Base-by-base conservation (phyloP, 2,113 vertebrate species). In the Cyanistes caeruleus region DNA sequence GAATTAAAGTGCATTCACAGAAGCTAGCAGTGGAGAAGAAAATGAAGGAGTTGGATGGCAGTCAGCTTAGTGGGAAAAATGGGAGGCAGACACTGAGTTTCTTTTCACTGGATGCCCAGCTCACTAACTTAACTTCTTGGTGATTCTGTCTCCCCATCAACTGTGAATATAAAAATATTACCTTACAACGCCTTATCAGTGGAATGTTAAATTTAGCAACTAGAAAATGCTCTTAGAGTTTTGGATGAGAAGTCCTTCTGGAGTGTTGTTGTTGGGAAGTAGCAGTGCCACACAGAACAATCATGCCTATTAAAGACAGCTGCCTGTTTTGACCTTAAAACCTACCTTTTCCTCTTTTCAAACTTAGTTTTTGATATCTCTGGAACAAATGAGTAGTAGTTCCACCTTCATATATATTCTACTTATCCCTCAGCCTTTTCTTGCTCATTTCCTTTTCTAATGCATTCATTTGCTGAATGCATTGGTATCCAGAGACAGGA, bases 191-290 rank as follows among this genome's bases (percentile, higher is more conserved):
- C 72, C 59, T 77, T 95, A 79, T 84, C 94, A 96, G 76, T 78
- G 64, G 33, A 43, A 80, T 77, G 84, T 78, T 83, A 93, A 91
- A 87, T 90, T 90, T 85, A 93, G 84, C 77, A 93, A 95, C 88
- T 82, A 82, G 46, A 90, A 92, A 92, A 80, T n/a, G 19, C 59
- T 83, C 63, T 56, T 64, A 78, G 83, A 84, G 25, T 80, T 87
- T 75, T 74, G 76, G 64, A 93, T 94, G 48, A 67, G 39, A 88
- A 52, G n/a, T 41, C 64, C 56, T 85, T 58, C 44, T 84, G 83
- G 75, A 84, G 75, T 70, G 63, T 48, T 80, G 46, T 28, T 65
- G 24, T 43, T 88, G 79, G 85, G 64, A 84, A 90, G 73, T 20
- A 86, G 73, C 33, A 91, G 59, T 8, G 14, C 48, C 59, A 68